Evolutionary conservation across 2,113 vertebrate genomes (phyloP).

Genomic region (Mugil cephalus): DNA sequence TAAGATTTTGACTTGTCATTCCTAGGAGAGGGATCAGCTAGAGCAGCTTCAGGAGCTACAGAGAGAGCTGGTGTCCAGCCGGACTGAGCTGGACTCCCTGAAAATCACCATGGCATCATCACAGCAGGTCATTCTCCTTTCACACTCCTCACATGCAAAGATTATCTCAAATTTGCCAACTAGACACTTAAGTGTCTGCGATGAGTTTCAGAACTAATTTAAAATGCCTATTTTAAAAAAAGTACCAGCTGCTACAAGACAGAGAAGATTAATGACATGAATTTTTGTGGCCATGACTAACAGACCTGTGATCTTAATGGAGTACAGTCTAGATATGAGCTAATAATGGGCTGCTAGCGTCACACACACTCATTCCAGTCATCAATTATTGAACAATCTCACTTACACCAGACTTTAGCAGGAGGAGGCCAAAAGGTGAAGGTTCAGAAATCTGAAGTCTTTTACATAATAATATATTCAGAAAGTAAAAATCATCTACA

Average conservation of each 20-base stretch:
- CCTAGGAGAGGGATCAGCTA: constrained; percentile 89
- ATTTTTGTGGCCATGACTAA: constrained; percentile 2
- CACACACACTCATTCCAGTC: background rate
- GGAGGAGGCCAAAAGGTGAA: no score
- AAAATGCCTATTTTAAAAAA: background rate
- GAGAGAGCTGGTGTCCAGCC: constrained; percentile 89
- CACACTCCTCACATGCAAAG: background rate
- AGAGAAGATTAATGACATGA: constrained; percentile 7
- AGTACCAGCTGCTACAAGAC: background rate
- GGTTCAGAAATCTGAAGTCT: background rate
- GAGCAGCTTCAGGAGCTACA: constrained; percentile 89
- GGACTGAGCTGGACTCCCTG: constrained; percentile 87
- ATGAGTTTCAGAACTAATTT: background rate
- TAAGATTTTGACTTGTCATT: background rate
- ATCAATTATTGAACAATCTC: constrained; percentile 4
- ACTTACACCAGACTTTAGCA: background rate
- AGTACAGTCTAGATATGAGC: background rate
- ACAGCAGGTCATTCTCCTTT: constrained; percentile 83
- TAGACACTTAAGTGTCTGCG: background rate
- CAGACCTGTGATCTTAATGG: constrained; percentile 16
- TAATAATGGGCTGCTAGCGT: background rate
- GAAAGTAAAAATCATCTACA: background rate
- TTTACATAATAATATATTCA: background rate
- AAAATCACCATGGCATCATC: constrained; percentile 84
- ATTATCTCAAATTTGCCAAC: background rate